Evolutionary conservation across 2,888 invertebrate genomes (phyloP).

Genomic region (Watsonalla cultraria): DNA sequence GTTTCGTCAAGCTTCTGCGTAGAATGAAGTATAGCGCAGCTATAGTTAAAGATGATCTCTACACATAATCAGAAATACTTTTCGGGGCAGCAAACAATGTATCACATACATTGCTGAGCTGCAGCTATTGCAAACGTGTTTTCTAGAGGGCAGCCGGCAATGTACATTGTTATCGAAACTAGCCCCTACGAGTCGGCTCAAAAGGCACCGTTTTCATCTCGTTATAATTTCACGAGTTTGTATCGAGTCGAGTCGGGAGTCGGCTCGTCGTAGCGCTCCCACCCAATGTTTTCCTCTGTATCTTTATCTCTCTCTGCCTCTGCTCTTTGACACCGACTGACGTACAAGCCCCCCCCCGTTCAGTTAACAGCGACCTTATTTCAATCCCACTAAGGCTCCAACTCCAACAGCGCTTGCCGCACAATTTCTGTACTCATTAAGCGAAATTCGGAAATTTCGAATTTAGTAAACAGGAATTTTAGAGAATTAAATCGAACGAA

Average conservation of each 20-base stretch:
- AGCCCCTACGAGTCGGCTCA: conserved; percentile 29
- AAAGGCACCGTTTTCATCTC: conserved; percentile 26
- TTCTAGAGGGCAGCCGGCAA: conserved; percentile 30
- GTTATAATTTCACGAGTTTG: conserved; percentile 36
- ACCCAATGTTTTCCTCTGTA: conserved; percentile 59
- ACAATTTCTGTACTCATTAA: conserved; percentile 68
- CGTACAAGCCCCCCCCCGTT: conserved; percentile 41
- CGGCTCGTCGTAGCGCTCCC: conserved; percentile 24
- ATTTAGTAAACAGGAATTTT: conserved; percentile 59
- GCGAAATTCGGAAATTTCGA: conserved; percentile 63
- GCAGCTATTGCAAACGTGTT: conserved; percentile 16
- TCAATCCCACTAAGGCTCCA: conserved; percentile 27
- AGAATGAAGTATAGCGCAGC: too few relatives aligned
- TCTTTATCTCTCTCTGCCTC: conserved; percentile 61
- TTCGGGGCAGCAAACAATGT: neutral
- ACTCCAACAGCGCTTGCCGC: conserved; percentile 29
- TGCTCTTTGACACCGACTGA: conserved; percentile 74
- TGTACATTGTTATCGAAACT: conserved; percentile 25
- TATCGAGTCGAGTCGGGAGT: conserved; percentile 35
- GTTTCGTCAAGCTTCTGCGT: too few relatives aligned
- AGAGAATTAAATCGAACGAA: conserved; percentile 43
- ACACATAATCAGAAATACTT: neutral
- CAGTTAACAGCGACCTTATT: conserved; percentile 48
- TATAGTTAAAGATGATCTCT: too few relatives aligned
- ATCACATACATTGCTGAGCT: conserved; percentile 28